Conservation (phyloP, 2,113 vertebrate genomes). For the Ginglymostoma cirratum region DNA sequence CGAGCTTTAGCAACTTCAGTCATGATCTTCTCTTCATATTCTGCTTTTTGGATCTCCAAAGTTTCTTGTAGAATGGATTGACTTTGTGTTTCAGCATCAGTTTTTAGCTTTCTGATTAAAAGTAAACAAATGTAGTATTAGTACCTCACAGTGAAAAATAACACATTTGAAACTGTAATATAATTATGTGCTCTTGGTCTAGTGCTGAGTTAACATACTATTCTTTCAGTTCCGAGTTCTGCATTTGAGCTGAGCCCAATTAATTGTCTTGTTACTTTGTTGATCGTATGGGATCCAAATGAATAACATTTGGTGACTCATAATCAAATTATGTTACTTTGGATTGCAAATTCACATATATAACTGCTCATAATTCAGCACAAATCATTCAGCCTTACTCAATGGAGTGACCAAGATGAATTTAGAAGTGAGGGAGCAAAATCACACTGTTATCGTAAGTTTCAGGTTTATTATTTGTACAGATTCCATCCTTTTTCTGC, state of each 20-base stretch:
- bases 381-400: not conserved
- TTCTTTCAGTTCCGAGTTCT: not conserved
- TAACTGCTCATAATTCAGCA: not conserved
- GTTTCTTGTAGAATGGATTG: not conserved
- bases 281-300: not conserved
- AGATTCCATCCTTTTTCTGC: not conserved
- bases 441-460: not conserved
- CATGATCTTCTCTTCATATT: not conserved
- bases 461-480: not conserved
- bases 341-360: not conserved
- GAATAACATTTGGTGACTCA: not conserved
- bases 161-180: not conserved
- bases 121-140: not conserved
- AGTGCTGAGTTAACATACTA: not conserved
- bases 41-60: not conserved
- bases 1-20: conserved; percentile 39
- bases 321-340: not conserved
- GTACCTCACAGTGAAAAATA: not conserved
- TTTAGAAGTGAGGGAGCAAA: not conserved
- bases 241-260: not conserved
- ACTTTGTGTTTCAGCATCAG: not conserved
- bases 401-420: too few relatives aligned
- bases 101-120: not conserved
- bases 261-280: not conserved
- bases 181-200: not conserved